These are phyloP conservation scores for Baryphthengus martii DNA, from an alignment of 2,113 vertebrate genomes.

Conservation along the genomic window DNA sequence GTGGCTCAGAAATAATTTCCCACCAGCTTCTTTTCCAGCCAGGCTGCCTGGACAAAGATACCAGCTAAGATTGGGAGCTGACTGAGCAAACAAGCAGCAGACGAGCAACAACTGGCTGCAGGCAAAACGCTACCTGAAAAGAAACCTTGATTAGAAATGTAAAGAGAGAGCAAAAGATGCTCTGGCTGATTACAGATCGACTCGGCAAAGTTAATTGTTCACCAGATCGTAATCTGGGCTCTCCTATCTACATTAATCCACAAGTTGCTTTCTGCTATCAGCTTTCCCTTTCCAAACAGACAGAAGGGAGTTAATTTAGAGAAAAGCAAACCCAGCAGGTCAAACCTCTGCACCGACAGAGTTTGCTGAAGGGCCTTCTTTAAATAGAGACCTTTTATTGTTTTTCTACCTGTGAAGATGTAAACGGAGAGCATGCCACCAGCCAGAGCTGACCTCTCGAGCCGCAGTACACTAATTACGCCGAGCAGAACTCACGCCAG, in stretches of 20 bases:
- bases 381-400: neutral
- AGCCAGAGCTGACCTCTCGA: neutral
- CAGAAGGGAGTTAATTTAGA: neutral
- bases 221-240: conserved; percentile 23
- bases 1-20: neutral
- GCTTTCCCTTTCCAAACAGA: neutral
- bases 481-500: neutral
- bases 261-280: neutral
- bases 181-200: neutral
- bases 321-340: neutral
- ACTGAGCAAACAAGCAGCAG: neutral
- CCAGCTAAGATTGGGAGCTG: neutral
- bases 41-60: neutral
- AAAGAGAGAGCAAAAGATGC: conserved; percentile 18
- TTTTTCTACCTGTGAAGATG: neutral
- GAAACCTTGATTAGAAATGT: neutral
- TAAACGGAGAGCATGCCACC: neutral
- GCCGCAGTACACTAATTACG: neutral
- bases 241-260: neutral
- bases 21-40: neutral
- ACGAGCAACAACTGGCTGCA: neutral
- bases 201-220: conserved; percentile 24
- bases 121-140: neutral
- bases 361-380: neutral
- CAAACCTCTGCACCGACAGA: neutral